Evolutionary conservation across 2,113 vertebrate species (phyloP).

Genomic region (Trematocara stigmaticum): DNA sequence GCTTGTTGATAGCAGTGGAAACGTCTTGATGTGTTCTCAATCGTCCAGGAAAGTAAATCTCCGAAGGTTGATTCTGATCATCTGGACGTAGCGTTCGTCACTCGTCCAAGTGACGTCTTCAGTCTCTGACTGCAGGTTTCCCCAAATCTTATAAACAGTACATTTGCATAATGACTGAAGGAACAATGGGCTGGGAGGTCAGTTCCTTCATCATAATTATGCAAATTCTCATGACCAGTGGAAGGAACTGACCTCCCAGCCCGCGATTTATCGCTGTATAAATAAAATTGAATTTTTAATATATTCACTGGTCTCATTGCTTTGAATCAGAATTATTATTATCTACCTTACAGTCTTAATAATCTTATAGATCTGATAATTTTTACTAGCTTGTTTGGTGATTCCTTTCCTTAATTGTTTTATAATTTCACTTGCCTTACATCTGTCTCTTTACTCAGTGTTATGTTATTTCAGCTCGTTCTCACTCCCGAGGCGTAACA

Average conservation of each 20-base stretch:
- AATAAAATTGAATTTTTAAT: neutral
- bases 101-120: rapidly evolving
- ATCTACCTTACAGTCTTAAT: neutral
- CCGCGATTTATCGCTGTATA: neutral
- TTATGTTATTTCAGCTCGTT: neutral
- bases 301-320: rapidly evolving
- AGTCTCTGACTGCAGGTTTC: neutral
- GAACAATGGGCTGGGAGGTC: rapidly evolving
- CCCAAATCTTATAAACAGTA: rapidly evolving
- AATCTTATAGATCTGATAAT: neutral
- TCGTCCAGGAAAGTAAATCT: neutral
- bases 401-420: neutral
- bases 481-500: no score
- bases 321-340: rapidly evolving
- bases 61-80: rapidly evolving
- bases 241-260: neutral
- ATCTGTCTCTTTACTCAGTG: neutral
- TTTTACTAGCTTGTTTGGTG: rapidly evolving
- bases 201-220: rapidly evolving
- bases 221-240: neutral
- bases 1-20: neutral
- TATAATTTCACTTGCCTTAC: neutral
- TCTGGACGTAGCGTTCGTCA: neutral
- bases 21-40: neutral
- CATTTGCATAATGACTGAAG: rapidly evolving